Base-by-base conservation (phyloP, 2,113 vertebrate species). In the Amblyornis subalaris region DNA sequence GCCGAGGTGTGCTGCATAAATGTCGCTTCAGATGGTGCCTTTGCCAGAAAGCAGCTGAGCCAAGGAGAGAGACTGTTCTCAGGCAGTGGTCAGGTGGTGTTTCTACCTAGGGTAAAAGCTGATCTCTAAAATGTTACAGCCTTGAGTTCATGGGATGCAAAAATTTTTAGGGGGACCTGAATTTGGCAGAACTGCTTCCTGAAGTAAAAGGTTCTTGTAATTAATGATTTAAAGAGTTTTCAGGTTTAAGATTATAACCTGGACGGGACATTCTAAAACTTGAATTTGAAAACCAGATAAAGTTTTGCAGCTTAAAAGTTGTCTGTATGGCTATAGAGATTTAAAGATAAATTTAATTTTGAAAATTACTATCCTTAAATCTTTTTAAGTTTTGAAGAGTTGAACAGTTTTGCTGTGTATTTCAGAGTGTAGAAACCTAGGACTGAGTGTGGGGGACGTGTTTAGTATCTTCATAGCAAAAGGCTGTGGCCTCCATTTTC, bases 371-470 rank as follows among this genome's bases (percentile, higher is more conserved):
- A 7, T 16, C 44, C 11, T 23, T 38, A 33, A 40, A 20, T 47
- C 25, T 77, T 33, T 21, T 33, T 21, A 18, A 69, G 2, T 72
- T 92, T 40, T 71, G 44, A 84, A 53, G 48, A 64, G 21, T 10
- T 74, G 6, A 42, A 31, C 7, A 10, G 8, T 16, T 71, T 40
- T 35, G 15, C 60, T 82, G 4, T 61, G 26, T 81, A 5, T 89
- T 85, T 88, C 26, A 60, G 35, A n/a, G 45, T 6, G n/a, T 89
- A 47, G 29, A 87, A 81, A 66, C 33, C 19, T 50, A 10, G 33
- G 44, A 42, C 33, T 35, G 35, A 50, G 16, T 0, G 0, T 50
- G 48, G 9, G 31, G 31, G 9, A 6, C 31, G 81, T 1, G 3
- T 78, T 71, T 21, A 13, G 13, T 57, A 6, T 29, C 73, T 77